phyloP scores from a whole-genome alignment of 2,797 vertebrate genomes.

The Syndactyla subalaris region DNA sequence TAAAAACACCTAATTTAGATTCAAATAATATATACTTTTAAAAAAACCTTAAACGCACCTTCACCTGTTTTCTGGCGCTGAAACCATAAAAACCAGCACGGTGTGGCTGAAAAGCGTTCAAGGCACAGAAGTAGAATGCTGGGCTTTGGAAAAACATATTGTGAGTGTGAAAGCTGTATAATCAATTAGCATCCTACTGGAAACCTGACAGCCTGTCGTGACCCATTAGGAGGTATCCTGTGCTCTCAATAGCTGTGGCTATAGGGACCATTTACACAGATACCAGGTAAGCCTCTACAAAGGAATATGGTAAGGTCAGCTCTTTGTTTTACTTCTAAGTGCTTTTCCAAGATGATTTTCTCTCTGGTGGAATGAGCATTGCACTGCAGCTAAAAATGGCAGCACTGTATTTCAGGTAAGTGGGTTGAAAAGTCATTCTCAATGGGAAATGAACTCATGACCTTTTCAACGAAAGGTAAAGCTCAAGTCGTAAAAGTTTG shows the following conservation, averaged over 20 bases:
- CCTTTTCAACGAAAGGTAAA: constrained; percentile 57
- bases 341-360: constrained; percentile 53
- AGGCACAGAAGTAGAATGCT: not conserved
- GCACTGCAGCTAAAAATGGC: constrained; percentile 41
- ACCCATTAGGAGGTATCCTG: constrained; percentile 40
- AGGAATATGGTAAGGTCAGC: constrained; percentile 62
- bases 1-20: constrained; percentile 6
- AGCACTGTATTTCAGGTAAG: constrained; percentile 61
- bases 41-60: constrained; percentile 15
- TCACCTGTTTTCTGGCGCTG: not conserved
- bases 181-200: constrained; percentile 66
- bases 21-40: constrained; percentile 41
- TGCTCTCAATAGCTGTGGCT: constrained; percentile 40
- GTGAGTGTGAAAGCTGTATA: constrained; percentile 55
- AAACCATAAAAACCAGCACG: not conserved
- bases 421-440: constrained; percentile 52
- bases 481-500: constrained; percentile 33
- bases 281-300: constrained; percentile 57
- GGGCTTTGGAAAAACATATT: constrained; percentile 40
- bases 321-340: constrained; percentile 69
- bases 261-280: constrained; percentile 56
- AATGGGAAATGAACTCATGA: constrained; percentile 67
- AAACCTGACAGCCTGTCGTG: constrained; percentile 49
- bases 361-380: constrained; percentile 32
- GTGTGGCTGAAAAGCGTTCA: not conserved